phyloP scores from a whole-genome alignment of 2,797 vertebrate species.

The Darevskia mixta region DNA sequence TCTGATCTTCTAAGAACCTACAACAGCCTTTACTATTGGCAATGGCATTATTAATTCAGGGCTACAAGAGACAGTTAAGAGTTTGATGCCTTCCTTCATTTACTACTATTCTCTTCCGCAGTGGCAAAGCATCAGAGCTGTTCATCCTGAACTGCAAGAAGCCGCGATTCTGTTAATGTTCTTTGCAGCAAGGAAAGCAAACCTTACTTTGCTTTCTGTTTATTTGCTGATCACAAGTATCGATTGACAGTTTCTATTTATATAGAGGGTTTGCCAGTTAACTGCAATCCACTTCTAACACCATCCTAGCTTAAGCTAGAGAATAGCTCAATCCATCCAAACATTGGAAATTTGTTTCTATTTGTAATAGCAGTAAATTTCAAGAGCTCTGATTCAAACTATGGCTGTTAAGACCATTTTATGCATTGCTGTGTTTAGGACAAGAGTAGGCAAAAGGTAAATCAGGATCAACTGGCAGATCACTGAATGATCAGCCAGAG shows the following conservation, averaged over 20 bases:
- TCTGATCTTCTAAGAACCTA: neutral
- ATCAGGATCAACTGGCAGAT: neutral
- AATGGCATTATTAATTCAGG: neutral
- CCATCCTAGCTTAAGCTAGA: neutral
- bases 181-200: constrained; percentile 58
- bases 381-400: neutral
- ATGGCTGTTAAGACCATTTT: too few relatives aligned
- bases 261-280: neutral
- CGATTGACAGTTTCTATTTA: constrained; percentile 41
- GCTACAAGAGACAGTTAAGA: constrained; percentile 29
- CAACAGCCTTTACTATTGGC: neutral
- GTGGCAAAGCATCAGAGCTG: constrained; percentile 59
- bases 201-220: constrained; percentile 52
- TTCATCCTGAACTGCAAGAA: constrained; percentile 52
- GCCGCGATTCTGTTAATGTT: constrained; percentile 53
- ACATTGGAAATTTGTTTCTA: neutral
- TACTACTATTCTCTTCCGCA: constrained; percentile 60
- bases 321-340: neutral
- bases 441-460: neutral
- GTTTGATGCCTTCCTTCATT: constrained; percentile 52
- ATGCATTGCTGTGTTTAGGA: neutral
- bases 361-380: neutral
- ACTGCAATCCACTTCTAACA: constrained; percentile 7
- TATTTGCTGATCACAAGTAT: constrained; percentile 42
- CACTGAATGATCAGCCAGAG: neutral